Evolutionary conservation across 1,140 invertebrate genomes (phyloP).

Genomic region (Conus betulinus): DNA sequence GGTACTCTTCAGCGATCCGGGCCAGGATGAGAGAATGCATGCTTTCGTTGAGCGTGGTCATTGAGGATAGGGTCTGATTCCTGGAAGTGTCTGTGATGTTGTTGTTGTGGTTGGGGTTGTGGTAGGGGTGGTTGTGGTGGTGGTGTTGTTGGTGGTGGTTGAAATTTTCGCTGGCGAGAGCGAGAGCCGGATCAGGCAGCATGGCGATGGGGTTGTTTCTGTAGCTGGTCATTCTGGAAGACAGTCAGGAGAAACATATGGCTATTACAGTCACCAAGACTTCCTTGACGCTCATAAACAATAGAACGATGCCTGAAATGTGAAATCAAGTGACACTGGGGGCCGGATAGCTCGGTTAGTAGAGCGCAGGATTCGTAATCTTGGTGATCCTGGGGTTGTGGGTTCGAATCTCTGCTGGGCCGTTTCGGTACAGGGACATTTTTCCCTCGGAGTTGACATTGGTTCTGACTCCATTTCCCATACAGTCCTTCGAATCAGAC

Average conservation of each 20-base stretch:
- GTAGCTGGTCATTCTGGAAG: not conserved
- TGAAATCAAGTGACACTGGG: not conserved
- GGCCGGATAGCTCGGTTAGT: too few relatives aligned
- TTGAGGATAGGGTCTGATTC: not conserved
- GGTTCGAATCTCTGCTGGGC: too few relatives aligned
- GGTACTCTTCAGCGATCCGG: slow-evolving; percentile 35
- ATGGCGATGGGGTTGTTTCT: not conserved
- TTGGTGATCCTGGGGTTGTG: too few relatives aligned
- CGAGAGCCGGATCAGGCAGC: not conserved
- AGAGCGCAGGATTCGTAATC: too few relatives aligned
- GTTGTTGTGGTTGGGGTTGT: not conserved
- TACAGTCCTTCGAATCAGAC: too few relatives aligned
- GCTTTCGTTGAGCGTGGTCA: not conserved
- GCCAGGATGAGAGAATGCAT: not conserved
- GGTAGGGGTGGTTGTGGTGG: not conserved
- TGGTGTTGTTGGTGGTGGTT: not conserved
- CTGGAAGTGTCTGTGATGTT: not conserved
- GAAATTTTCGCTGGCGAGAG: not conserved
- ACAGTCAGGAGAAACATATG: not conserved
- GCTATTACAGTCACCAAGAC: not conserved
- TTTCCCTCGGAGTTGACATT: too few relatives aligned
- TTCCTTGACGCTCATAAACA: not conserved
- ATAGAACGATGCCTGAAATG: not conserved
- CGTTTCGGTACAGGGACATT: too few relatives aligned
- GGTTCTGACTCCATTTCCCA: too few relatives aligned